Conservation (phyloP, 2,113 vertebrate genomes). For the Dinomys branickii region DNA sequence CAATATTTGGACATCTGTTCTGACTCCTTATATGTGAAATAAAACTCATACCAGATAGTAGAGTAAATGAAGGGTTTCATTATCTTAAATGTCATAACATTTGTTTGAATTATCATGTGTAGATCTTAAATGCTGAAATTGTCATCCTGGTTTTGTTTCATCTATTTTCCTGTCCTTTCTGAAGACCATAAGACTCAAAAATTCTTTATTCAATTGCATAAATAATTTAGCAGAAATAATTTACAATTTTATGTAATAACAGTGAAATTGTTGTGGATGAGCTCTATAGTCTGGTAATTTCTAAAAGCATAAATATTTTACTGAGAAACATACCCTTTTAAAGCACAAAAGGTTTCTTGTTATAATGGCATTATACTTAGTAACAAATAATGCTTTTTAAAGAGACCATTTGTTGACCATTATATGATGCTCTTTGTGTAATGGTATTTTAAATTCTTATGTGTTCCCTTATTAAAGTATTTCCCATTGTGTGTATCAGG, state of each 20-base stretch:
- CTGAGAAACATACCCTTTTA: constrained; percentile 81
- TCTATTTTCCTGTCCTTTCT: constrained; percentile 87
- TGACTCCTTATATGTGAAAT: constrained; percentile 87
- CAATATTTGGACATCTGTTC: constrained; percentile 90
- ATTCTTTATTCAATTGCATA: constrained; percentile 79
- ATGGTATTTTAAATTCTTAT: constrained; percentile 69
- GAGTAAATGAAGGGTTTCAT: constrained; percentile 88
- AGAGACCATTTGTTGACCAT: constrained; percentile 79
- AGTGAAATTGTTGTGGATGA: constrained; percentile 79
- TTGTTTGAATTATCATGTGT: constrained; percentile 90
- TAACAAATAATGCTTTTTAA: constrained; percentile 77
- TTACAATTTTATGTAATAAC: constrained; percentile 84
- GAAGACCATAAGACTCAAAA: constrained; percentile 79
- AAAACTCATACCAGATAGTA: constrained; percentile 84
- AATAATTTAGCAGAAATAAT: constrained; percentile 85
- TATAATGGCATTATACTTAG: constrained; percentile 78
- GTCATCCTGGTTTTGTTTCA: constrained; percentile 84
- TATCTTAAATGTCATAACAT: constrained; percentile 92
- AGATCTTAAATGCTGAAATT: constrained; percentile 88
- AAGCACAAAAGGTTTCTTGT: constrained; percentile 81
- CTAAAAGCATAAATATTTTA: constrained; percentile 82
- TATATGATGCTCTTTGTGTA: constrained; percentile 74
- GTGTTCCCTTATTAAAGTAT: constrained; percentile 72
- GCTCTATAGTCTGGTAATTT: constrained; percentile 81
- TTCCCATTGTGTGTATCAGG: constrained; percentile 74